Base-by-base conservation (phyloP, 2,797 vertebrate species). In the Argya squamiceps region DNA sequence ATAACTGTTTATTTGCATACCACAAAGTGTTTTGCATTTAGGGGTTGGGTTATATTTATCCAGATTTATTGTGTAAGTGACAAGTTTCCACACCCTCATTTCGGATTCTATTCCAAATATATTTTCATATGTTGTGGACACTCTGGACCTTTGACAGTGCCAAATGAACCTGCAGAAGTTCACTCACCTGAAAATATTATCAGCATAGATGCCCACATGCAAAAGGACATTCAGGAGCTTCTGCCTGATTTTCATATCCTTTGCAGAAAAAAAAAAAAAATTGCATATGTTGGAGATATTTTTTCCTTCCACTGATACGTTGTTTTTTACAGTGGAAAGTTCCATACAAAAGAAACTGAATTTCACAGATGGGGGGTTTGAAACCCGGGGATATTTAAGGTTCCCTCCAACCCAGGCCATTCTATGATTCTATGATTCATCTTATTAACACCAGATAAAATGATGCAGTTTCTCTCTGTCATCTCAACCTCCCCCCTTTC, bases 401-500 rank as follows among this genome's bases (percentile, higher is more conserved):
- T 11, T 52, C 15, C 18, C 56, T 55, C 23, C 9, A 29, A 15
- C 8, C 4, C 13, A 18, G 10, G 3, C 5, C 17, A 53, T 39
- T 60, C 6, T 60, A 5, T 36, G 12, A 36, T 22, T 70, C 12
- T 37, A 4, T 49, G 47, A 49, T 47, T 62, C 32, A 29, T n/a
- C 11, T 17, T 32, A 2, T 55, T 62, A 52, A 29, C 15, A 46
- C 3, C 15, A 50, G 4, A 18, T 14, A 50, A 41, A 44, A 2
- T 12, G 15, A 62, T 16, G 0, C 9, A 8, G 2, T 62, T 68
- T 23, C 8, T 37, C 5, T 68, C 13, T 18, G 7, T 5, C 30
- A 9, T n/a, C 15, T 70, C 36, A 77, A 17, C 1, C 1, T 30
- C 5, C 12, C 11, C 2, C 1, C 4, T 9, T 6, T 16, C 4